phyloP scores from a whole-genome alignment of 2,888 invertebrate species.

The Megalurothrips usitatus region DNA sequence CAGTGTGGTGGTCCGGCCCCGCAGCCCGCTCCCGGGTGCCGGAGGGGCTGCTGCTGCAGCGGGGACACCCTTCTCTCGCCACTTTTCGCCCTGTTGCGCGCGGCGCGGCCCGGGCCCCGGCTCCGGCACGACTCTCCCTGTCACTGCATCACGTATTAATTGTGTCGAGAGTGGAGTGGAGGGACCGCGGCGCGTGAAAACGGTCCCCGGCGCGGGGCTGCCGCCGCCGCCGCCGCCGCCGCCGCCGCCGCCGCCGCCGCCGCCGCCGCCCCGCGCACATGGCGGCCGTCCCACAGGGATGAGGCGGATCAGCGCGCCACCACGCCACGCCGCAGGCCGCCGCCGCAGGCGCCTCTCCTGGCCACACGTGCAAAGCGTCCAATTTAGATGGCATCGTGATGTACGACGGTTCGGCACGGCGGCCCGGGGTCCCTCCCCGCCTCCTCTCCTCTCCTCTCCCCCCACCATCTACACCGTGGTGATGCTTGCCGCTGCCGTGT shows the following conservation, averaged over 20 bases:
- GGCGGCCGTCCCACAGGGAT: background rate
- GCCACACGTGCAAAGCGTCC: background rate
- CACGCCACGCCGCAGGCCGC: background rate
- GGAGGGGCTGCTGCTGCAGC: too few species aligned
- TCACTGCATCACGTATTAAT: background rate
- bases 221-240: too few species aligned
- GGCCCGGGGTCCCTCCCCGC: background rate
- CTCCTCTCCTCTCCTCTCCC: background rate
- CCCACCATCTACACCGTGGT: background rate
- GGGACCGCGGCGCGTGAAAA: background rate
- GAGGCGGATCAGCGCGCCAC: background rate
- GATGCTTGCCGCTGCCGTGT: background rate
- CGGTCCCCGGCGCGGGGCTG: too few species aligned
- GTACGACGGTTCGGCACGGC: background rate
- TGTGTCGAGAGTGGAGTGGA: background rate
- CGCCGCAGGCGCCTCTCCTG: background rate
- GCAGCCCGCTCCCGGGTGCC: too few species aligned
- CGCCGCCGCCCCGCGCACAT: background rate
- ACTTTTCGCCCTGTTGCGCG: background rate
- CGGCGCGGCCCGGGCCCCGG: background rate
- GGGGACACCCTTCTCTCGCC: too few species aligned
- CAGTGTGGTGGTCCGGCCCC: too few species aligned
- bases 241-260: too few species aligned
- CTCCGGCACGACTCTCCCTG: background rate
- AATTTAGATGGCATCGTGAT: conserved; percentile 2